Evolutionary conservation across 2,797 vertebrate genomes (phyloP), one percentile per base, ranked within the genome.

Genomic region (Ctenosaura bakeri): DNA sequence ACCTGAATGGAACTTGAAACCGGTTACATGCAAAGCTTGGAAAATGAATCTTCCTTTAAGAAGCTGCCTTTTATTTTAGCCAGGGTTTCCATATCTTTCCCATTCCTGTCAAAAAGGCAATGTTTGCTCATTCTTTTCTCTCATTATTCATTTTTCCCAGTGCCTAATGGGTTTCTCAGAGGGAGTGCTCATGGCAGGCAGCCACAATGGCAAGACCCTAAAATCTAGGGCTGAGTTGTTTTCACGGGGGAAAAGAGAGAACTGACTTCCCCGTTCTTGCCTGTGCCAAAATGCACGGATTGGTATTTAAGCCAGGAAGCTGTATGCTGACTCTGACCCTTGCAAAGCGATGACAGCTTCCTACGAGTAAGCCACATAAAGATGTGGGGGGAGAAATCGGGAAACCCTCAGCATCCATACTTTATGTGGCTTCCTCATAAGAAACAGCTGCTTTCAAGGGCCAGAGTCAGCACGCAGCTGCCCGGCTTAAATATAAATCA

Each of bases 101-200:
- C 59, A 59, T 59, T 16, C 16, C 59, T 59, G 20, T 18, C 18
- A 5, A 1, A 18, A 59, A 59, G 16, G 18, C 20, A 59, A 59
- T 59, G 18, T 5, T 59, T 59, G 59, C 59, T 20, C 2, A 20
- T 20, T 59, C 18, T 18, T 59, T 59, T 18, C 59, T 22, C 59
- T 20, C 14, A 59, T 59, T 59, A 59, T 59, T 22, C 16, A 59
- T 59, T 59, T 42, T 22, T 4, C 92, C 92, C 83, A 95, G 93
- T 94, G 88, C 91, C 64, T 69, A 50, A 79, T 94, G 95, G 96
- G 93, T 89, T 87, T 88, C 93, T 93, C 64, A n/a, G 87, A 95
- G 93, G 92, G 94, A 92, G 91, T 86, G 92, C 84, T 64, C 0
- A 0, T 88, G 95, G 95, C 95, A 2, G 0, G 14, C 4, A 35